Percentiles rank a stretch among this genome's conserved stretches.
These are phyloP conservation scores for Zosterops japonicus DNA, from an alignment of 2,113 vertebrate species.

Conservation along the genomic window DNA sequence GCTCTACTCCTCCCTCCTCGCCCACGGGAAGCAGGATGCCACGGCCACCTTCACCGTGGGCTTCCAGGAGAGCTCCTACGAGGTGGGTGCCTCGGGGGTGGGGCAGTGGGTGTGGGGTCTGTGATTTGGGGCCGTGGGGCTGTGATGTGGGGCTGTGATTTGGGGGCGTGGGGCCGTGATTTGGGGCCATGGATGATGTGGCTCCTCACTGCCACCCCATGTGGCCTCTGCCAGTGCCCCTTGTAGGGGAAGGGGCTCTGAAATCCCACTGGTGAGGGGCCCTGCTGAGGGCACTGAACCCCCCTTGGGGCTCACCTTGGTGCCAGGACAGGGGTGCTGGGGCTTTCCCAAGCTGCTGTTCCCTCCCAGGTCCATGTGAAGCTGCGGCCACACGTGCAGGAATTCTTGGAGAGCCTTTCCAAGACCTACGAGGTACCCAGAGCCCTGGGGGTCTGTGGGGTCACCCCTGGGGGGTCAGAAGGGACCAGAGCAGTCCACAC, in stretches of 20 bases:
- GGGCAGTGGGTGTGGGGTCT: not conserved
- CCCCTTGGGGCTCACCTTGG: not conserved
- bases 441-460: not conserved
- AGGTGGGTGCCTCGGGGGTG: not conserved
- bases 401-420: conserved; percentile 80
- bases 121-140: no score
- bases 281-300: not conserved
- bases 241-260: no score
- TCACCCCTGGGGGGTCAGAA: rapidly evolving
- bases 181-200: rapidly evolving
- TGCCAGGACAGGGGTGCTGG: rapidly evolving
- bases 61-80: not conserved
- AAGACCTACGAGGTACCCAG: conserved; percentile 78
- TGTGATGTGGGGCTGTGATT: no score
- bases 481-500: rapidly evolving
- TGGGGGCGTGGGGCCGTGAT: not conserved
- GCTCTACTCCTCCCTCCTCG: conserved; percentile 78
- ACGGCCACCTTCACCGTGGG: conserved; percentile 47
- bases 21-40: conserved; percentile 62
- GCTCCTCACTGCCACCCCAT: rapidly evolving
- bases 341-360: rapidly evolving
- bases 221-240: not conserved
- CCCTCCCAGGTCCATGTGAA: conserved; percentile 78
- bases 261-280: rapidly evolving
- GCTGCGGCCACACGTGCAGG: conserved; percentile 75